A percentile compares a stretch with the other conserved stretches of the same genome.
Evolutionary conservation across 2,888 invertebrate species (phyloP).

Genomic region (Protophormia terraenovae): DNA sequence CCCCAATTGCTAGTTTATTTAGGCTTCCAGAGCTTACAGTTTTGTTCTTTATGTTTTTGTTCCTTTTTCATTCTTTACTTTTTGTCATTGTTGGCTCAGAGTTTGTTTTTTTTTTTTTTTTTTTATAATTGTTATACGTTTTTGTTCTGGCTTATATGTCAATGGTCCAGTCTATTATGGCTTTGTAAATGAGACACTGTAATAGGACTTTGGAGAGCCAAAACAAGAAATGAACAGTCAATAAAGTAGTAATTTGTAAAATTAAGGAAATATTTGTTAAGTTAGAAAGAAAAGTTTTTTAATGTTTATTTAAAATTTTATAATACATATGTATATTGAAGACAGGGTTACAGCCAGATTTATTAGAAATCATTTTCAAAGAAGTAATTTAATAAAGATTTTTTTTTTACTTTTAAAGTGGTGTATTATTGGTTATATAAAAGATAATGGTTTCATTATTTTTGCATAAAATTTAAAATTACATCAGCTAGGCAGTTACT

Average conservation of each 20-base stretch:
- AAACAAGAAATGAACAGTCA: slow-evolving; percentile 8
- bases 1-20: slow-evolving; percentile 62
- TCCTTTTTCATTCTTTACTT: neutral
- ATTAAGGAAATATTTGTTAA: neutral
- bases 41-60: neutral
- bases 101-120: slow-evolving; percentile 13
- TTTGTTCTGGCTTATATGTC: slow-evolving; percentile 33
- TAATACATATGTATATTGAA: too few species aligned
- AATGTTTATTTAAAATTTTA: neutral
- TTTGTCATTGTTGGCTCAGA: slow-evolving; percentile 16
- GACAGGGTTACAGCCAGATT: too few species aligned
- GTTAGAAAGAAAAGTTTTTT: neutral
- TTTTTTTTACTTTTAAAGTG: too few species aligned
- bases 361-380: too few species aligned
- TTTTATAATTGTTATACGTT: neutral
- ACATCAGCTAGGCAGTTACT: too few species aligned
- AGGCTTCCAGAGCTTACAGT: slow-evolving; percentile 16
- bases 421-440: too few species aligned
- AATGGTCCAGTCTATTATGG: slow-evolving; percentile 52
- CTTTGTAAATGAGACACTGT: slow-evolving; percentile 58
- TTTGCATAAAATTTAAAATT: too few species aligned
- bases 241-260: slow-evolving; percentile 51
- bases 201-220: slow-evolving; percentile 34
- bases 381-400: too few species aligned
- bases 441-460: too few species aligned